phyloP scores from a whole-genome alignment of 2,797 vertebrate genomes.

The Hirundo rustica region DNA sequence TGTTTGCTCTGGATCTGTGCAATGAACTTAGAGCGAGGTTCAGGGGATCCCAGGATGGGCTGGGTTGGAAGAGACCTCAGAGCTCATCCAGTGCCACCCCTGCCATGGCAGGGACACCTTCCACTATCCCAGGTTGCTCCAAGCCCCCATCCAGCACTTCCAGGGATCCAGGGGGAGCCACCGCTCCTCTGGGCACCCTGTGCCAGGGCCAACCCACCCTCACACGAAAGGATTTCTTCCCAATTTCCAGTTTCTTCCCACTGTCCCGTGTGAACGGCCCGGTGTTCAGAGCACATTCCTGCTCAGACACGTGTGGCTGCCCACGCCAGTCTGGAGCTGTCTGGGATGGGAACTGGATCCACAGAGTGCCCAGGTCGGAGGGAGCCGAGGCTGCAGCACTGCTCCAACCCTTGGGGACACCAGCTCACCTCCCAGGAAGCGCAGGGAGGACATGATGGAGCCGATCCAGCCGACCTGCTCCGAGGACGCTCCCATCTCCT shows the following conservation, averaged over 20 bases:
- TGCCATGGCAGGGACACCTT: not conserved
- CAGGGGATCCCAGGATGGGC: not conserved
- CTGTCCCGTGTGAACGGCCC: not conserved
- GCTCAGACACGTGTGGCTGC: fast-evolving
- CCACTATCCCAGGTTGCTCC: fast-evolving
- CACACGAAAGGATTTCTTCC: not conserved
- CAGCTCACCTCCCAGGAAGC: constrained; percentile 85
- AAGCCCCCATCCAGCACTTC: fast-evolving
- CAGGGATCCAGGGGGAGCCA: not conserved
- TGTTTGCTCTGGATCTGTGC: not conserved
- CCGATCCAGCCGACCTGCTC: constrained; percentile 93
- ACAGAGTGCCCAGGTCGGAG: fast-evolving
- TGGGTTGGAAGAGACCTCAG: not conserved
- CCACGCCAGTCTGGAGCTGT: not conserved
- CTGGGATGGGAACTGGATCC: fast-evolving
- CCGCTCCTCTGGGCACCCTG: not conserved
- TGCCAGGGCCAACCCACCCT: not conserved
- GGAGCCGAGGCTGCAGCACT: not conserved
- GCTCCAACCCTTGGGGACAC: fast-evolving
- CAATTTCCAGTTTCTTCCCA: not conserved
- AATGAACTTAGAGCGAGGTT: not conserved
- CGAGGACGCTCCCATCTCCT: constrained; percentile 88
- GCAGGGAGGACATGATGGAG: constrained; percentile 91
- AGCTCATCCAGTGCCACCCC: not conserved
- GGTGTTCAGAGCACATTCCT: fast-evolving